These are phyloP conservation scores for Baryphthengus martii DNA, from an alignment of 2,113 vertebrate genomes.

Conservation along the genomic window DNA sequence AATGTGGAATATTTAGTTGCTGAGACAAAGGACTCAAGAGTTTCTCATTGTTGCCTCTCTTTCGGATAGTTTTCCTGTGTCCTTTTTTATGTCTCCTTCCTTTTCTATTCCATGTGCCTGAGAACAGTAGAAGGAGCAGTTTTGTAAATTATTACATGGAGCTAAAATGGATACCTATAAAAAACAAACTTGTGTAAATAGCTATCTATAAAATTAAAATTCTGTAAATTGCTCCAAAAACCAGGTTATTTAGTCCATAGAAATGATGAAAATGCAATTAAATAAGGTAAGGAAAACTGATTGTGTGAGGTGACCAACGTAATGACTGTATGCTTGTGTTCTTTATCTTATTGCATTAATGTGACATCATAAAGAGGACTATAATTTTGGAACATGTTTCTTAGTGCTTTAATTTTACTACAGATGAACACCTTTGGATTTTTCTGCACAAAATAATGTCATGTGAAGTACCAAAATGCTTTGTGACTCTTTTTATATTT, in stretches of 20 bases:
- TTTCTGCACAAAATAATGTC: background rate
- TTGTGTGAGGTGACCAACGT: background rate
- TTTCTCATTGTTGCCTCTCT: background rate
- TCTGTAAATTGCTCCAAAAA: background rate
- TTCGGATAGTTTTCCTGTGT: background rate
- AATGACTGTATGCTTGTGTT: background rate
- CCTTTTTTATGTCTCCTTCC: background rate
- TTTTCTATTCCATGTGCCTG: background rate
- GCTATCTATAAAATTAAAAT: background rate
- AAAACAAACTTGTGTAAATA: background rate
- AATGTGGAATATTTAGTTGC: background rate
- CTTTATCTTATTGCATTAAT: background rate
- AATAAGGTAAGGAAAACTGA: background rate
- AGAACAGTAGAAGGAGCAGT: background rate
- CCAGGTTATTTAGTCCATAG: background rate
- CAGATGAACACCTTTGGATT: background rate
- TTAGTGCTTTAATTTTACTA: background rate
- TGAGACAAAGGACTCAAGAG: background rate
- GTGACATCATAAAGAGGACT: background rate
- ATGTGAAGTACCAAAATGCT: background rate
- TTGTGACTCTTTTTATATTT: background rate
- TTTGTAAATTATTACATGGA: background rate
- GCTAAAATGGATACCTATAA: background rate
- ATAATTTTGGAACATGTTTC: background rate
- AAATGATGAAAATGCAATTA: background rate